Evolutionary conservation across 2,113 vertebrate species (phyloP).

Genomic region (Anas platyrhynchos): DNA sequence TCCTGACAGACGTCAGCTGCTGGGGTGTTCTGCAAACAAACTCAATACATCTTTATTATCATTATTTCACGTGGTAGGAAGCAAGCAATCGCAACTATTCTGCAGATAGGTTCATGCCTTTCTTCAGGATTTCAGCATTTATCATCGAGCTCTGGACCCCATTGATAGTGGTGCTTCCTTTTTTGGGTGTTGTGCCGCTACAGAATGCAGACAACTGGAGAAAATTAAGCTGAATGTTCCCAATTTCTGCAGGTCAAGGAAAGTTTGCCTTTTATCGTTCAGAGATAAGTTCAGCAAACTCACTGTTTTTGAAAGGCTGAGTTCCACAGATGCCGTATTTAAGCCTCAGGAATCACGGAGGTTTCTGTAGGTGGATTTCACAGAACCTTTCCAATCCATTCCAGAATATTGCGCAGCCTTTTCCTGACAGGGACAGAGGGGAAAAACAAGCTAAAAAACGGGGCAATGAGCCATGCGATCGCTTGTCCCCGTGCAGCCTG

Average conservation of each 20-base stretch:
- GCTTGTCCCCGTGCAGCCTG: neutral
- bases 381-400: neutral
- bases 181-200: slow-evolving; percentile 1
- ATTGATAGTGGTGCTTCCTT: slow-evolving; percentile 4
- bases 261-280: slow-evolving; percentile 49
- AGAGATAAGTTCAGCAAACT: slow-evolving; percentile 24
- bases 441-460: neutral
- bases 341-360: neutral
- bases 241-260: slow-evolving; percentile 54
- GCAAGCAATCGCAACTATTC: neutral
- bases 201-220: slow-evolving; percentile 47
- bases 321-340: neutral
- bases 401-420: neutral
- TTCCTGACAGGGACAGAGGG: neutral
- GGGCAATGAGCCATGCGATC: neutral
- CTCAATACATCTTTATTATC: neutral
- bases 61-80: neutral
- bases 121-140: neutral
- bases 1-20: slow-evolving; percentile 32
- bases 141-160: neutral
- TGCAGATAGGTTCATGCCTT: neutral
- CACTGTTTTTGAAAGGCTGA: neutral
- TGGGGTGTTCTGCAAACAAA: neutral
- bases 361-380: neutral
- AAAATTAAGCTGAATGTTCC: slow-evolving; percentile 37